phyloP scores from a whole-genome alignment of 2,113 vertebrate genomes.

The Pelodiscus sinensis region DNA sequence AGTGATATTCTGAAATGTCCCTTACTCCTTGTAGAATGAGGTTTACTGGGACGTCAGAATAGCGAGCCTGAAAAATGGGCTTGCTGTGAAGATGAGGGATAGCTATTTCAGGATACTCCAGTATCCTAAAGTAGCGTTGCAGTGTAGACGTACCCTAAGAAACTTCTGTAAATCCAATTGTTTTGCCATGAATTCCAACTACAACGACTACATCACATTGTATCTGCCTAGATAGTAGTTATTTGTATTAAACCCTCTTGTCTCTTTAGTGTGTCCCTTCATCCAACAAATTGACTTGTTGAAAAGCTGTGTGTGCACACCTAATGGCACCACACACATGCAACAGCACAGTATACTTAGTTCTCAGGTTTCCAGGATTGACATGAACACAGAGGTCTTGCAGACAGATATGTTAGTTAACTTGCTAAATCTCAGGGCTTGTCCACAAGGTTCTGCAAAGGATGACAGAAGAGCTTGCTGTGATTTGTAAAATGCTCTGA shows the following conservation, averaged over 20 bases:
- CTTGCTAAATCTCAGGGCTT: not conserved
- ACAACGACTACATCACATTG: not conserved
- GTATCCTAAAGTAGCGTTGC: too few species aligned
- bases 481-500: not conserved
- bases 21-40: too few species aligned
- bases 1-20: too few species aligned
- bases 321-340: not conserved
- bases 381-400: not conserved
- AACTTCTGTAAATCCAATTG: not conserved
- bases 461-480: not conserved
- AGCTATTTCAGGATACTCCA: too few species aligned
- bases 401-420: not conserved
- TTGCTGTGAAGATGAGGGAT: too few species aligned
- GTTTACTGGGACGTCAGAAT: too few species aligned
- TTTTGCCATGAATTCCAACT: not conserved
- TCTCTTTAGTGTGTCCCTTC: not conserved
- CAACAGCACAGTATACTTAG: not conserved
- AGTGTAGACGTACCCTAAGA: not conserved
- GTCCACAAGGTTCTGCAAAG: not conserved
- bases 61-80: too few species aligned
- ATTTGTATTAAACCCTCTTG: accelerated
- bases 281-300: not conserved
- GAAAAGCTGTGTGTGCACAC: not conserved
- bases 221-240: not conserved
- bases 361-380: not conserved